phyloP scores from a whole-genome alignment of 2,113 vertebrate species.

The Elanus axillaris region DNA sequence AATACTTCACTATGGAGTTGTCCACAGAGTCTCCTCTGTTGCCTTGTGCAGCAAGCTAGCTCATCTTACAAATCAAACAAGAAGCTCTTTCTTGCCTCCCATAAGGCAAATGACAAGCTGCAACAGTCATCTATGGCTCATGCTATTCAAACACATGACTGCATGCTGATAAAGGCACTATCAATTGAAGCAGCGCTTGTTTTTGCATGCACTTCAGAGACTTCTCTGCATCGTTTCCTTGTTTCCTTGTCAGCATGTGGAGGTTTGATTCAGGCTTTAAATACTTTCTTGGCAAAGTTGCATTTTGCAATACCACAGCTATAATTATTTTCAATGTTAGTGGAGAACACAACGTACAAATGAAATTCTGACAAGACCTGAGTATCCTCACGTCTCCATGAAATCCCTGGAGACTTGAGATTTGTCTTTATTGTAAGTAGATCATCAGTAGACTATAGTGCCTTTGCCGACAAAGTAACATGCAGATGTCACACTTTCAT shows the following conservation, averaged over 20 bases:
- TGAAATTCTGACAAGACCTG: not conserved
- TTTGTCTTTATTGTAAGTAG: not conserved
- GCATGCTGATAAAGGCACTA: conserved; percentile 1
- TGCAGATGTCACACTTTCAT: not conserved
- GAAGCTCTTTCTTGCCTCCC: conserved; percentile 33
- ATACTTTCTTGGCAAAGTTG: not conserved
- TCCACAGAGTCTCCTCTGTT: not conserved
- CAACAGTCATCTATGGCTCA: not conserved
- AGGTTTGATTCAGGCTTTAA: not conserved
- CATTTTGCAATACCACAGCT: not conserved
- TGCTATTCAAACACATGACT: not conserved
- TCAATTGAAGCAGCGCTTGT: not conserved
- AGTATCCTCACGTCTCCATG: not conserved
- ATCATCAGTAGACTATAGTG: not conserved
- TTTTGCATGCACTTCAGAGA: not conserved
- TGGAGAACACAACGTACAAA: not conserved
- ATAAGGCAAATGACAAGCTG: not conserved
- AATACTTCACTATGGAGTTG: not conserved
- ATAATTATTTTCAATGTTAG: not conserved
- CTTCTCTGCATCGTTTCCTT: not conserved
- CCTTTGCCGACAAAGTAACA: not conserved
- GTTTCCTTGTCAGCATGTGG: conserved; percentile 26
- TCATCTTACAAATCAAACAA: conserved; percentile 26
- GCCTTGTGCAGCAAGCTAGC: not conserved
- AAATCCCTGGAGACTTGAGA: not conserved